Evolutionary conservation across 2,113 vertebrate genomes (phyloP), one percentile per base, ranked within the genome.

Genomic region (Phyllopteryx taeniolatus): DNA sequence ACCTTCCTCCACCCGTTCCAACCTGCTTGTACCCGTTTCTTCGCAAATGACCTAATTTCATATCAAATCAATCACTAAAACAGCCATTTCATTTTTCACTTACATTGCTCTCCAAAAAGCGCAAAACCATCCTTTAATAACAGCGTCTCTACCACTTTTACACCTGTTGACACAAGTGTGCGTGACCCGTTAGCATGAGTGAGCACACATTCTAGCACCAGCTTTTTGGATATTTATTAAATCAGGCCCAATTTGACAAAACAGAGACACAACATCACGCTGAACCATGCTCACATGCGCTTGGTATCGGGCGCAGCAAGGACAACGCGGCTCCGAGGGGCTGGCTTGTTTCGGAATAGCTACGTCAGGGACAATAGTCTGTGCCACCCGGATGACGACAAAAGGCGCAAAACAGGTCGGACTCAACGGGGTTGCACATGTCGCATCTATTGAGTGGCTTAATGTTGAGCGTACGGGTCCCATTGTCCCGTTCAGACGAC

Each of bases 351-450:
- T 88, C 81, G 81, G 82, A 89, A 77, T 67, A 62, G 79, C 76
- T 76, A 78, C 80, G 61, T 78, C 73, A 74, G 57, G 27, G 79
- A 90, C 87, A 91, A 90, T 88, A 85, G 82, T 90, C 88, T 89
- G 86, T 91, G 85, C 76, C n/a, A 74, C 71, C 79, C 81, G 83
- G 65, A 88, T 87, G 75, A 84, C 80, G 79, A 89, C 85, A 86
- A 89, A 84, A 86, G 86, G 70, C 62, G 63, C 78, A 49, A 54
- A 20, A 76, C 73, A 80, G 73, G 79, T 82, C 70, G 54, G n/a
- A 57, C 72, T 86, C 73, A 74, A 69, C 59, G 68, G 69, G 43
- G 80, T 27, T 13, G 57, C 82, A 87, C 83, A 86, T 85, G 83
- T 60, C 57, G 27, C 4, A 78, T 74, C 74, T 67, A 89, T 91